Conservation (phyloP, 1,140 invertebrate species). For the Ceratoteleas bidentatus region DNA sequence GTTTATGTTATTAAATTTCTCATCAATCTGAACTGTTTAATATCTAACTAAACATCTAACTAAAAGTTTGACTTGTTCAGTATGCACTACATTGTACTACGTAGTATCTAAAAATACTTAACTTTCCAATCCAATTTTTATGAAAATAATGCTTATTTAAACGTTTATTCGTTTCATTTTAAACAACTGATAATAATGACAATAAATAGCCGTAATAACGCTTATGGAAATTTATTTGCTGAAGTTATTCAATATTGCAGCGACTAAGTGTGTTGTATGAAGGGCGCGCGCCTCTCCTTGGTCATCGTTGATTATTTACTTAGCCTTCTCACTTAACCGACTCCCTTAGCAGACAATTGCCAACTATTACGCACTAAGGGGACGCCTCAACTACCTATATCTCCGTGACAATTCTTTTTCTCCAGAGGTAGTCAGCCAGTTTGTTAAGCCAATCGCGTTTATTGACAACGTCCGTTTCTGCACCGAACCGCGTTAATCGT, state of each 20-base stretch:
- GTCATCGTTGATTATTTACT: constrained; percentile 73
- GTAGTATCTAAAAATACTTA: too few relatives aligned
- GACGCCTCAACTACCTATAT: constrained; percentile 63
- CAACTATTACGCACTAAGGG: constrained; percentile 69
- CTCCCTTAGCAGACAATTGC: constrained; percentile 72
- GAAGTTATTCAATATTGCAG: constrained; percentile 35
- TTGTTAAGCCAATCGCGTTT: constrained; percentile 75
- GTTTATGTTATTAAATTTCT: too few relatives aligned
- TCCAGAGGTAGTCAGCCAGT: constrained; percentile 70
- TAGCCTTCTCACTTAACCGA: constrained; percentile 61
- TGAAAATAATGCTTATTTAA: too few relatives aligned
- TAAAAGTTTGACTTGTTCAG: too few relatives aligned
- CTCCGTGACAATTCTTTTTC: constrained; percentile 67
- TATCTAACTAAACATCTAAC: too few relatives aligned
- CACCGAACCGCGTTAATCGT: constrained; percentile 29
- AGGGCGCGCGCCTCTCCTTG: constrained; percentile 14
- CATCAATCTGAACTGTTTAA: too few relatives aligned
- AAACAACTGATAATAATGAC: too few relatives aligned
- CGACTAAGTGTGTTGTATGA: constrained; percentile 13
- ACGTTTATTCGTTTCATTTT: too few relatives aligned
- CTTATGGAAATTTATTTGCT: constrained; percentile 5
- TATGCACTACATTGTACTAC: too few relatives aligned
- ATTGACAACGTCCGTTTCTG: constrained; percentile 74
- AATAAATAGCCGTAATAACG: background rate
- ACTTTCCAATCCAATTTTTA: too few relatives aligned